Conservation (phyloP, 2,888 invertebrate species). For the Helicoverpa assulta region DNA sequence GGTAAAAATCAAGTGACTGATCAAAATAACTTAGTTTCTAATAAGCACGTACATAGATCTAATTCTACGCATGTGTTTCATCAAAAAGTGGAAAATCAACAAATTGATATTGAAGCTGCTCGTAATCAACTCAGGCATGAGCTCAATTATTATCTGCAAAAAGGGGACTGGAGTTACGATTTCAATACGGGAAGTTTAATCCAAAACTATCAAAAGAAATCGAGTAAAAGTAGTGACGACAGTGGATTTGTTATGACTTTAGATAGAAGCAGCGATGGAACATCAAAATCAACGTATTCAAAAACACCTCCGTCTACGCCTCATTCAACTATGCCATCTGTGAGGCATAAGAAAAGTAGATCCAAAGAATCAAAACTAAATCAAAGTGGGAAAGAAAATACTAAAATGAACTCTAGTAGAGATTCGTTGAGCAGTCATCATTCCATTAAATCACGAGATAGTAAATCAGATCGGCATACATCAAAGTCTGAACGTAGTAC, state of each 20-base stretch:
- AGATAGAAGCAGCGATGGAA: constrained; percentile 88
- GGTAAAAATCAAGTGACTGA: constrained; percentile 89
- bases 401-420: constrained; percentile 86
- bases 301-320: constrained; percentile 88
- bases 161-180: constrained; percentile 89
- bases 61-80: constrained; percentile 91
- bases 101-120: constrained; percentile 85
- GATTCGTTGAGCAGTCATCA: constrained; percentile 89
- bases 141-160: constrained; percentile 87
- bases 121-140: constrained; percentile 87
- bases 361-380: constrained; percentile 87
- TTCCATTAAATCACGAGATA: constrained; percentile 86
- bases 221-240: constrained; percentile 88
- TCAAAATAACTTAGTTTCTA: constrained; percentile 86
- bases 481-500: constrained; percentile 87
- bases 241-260: constrained; percentile 88
- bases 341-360: constrained; percentile 86
- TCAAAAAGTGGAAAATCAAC: constrained; percentile 82
- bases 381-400: constrained; percentile 79
- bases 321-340: constrained; percentile 85
- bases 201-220: constrained; percentile 88
- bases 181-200: constrained; percentile 87
- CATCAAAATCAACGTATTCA: constrained; percentile 86
- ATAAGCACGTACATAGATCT: constrained; percentile 91
- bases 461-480: constrained; percentile 86